Base-by-base conservation (phyloP, 2,888 invertebrate species). In the Dynastes tityus region DNA sequence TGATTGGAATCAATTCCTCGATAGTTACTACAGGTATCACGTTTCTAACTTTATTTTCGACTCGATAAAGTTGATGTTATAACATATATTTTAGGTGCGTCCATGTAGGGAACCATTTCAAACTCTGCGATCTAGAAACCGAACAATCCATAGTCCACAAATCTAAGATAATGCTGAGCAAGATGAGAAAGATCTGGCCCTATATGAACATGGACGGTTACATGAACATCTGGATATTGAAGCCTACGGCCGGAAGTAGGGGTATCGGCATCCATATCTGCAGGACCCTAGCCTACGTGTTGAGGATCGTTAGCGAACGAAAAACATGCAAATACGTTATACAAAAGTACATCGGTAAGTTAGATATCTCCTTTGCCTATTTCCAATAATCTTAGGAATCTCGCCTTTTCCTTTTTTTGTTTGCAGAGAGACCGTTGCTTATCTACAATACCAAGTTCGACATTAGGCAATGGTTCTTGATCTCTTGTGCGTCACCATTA, bases 371-470 rank as follows among this genome's bases (percentile, higher is more conserved):
- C 8, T 27, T 0, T 11, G 45, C 11, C 45, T 5, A 5, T 45
- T 45, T 45, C 8, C 2, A 11, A 11, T 45, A 11, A 45, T 45
- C 9, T 8, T 45, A 2, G 11, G 2, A 11, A 2, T 45, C 2
- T 63, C 13, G 63, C 9, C 32, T 37, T 5, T 37, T 37, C 32
- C 32, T 37, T 5, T 45, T 68, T 22, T 22, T 13, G 8, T 77
- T 82, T 87, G 78, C 79, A 88, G 89, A 89, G 89, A 92, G 94
- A 65, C 97, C 97, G 0, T 87, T 96, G 65, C 88, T 97, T 64
- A 93, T 97, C 58, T 92, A 95, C 87, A 93, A 94, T 80, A 96
- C 96, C 0, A 97, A 97, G 89, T 97, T 97, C 87, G 97, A 97
- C 86, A 96, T 97, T 81, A 92, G 97, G 8, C 96, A 96, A 88